A percentile compares a stretch with the other conserved stretches of the same genome.
phyloP scores from a whole-genome alignment of 2,797 vertebrate genomes.

The Hipposideros larvatus region DNA sequence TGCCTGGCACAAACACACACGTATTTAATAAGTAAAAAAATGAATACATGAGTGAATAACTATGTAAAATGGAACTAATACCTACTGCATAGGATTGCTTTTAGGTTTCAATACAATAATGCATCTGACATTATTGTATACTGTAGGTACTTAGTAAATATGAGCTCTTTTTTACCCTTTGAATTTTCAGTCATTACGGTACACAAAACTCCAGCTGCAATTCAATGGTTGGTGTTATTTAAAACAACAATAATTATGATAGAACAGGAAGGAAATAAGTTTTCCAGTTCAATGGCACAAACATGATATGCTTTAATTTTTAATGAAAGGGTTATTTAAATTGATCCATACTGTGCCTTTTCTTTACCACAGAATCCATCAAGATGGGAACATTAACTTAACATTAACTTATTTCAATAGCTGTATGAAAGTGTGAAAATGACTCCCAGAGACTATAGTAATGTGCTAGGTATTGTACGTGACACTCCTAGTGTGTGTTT shows the following conservation, averaged over 20 bases:
- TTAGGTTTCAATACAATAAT: background rate
- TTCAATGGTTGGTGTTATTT: background rate
- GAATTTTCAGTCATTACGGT: background rate
- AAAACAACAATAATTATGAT: background rate
- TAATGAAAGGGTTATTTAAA: background rate
- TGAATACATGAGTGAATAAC: background rate
- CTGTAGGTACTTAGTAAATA: background rate
- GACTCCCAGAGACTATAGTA: background rate
- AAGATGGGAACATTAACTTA: background rate
- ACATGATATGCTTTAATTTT: background rate
- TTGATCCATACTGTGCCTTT: background rate
- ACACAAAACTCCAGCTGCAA: background rate
- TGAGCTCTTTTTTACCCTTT: background rate
- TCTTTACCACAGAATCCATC: constrained; percentile 48
- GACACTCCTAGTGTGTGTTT: background rate
- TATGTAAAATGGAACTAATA: background rate
- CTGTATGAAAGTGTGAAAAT: background rate
- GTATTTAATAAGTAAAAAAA: background rate
- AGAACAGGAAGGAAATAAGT: constrained; percentile 13
- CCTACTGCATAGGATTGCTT: background rate
- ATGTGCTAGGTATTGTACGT: background rate
- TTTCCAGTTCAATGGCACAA: background rate
- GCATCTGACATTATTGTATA: background rate
- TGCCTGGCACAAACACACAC: background rate
- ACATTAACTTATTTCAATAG: background rate